These are phyloP conservation scores for Temnothorax curvispinosus DNA, from an alignment of 1,140 invertebrate species.

Conservation along the genomic window DNA sequence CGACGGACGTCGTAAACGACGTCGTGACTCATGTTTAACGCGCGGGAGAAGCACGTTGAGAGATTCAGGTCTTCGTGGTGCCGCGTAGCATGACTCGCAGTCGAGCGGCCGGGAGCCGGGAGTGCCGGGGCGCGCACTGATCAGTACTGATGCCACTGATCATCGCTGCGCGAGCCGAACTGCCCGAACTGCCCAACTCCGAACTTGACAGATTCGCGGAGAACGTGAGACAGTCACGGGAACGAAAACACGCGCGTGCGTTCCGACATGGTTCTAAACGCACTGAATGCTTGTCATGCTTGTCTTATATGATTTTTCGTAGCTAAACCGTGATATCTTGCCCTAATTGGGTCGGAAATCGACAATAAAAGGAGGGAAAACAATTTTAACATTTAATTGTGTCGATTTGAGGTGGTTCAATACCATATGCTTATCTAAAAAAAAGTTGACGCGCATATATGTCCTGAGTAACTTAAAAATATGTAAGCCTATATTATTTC, in stretches of 20 bases:
- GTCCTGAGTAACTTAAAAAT: neutral
- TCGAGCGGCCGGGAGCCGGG: neutral
- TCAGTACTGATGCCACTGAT: neutral
- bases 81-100: neutral
- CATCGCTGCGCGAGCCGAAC: neutral
- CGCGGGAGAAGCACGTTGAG: neutral
- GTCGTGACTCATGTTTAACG: constrained; percentile 11
- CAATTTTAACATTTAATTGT: neutral
- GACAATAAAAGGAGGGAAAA: neutral
- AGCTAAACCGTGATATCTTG: neutral
- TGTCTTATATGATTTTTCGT: neutral
- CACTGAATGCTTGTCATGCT: neutral
- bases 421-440: neutral
- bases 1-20: constrained; percentile 30
- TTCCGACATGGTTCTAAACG: neutral
- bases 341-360: neutral
- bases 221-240: neutral
- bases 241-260: neutral
- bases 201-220: neutral
- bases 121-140: neutral
- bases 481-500: neutral
- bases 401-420: neutral
- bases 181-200: too few relatives aligned
- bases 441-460: neutral
- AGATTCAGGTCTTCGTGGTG: neutral